Base-by-base conservation (phyloP, 2,797 vertebrate species). In the Gastrophryne carolinensis region DNA sequence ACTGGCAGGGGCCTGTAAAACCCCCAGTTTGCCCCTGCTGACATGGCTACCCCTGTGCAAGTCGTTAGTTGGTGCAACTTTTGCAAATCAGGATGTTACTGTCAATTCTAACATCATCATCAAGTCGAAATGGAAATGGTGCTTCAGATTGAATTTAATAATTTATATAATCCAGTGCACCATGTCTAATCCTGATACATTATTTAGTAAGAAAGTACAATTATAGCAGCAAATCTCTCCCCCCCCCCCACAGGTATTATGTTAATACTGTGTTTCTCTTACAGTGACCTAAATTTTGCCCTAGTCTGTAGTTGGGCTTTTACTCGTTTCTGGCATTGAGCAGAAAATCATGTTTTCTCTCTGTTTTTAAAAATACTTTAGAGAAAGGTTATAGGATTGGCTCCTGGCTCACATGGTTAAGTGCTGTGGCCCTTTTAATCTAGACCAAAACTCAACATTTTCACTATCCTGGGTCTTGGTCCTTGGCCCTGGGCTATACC, bases 141-240 rank as follows among this genome's bases (percentile, higher is more conserved):
- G 37, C 71, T 49, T 71, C 58, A 77, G 58, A 63, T 71, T 77
- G 47, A 34, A 9, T n/a, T 77, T 56, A 77, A 77, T 77, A 76
- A 76, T 76, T 76, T 30, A 76, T 76, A 29, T 70, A 23, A 56
- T 54, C 58, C 74, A 70, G 65, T 76, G 74, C 47, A 70, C 74
- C 74, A 63, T 69, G 27, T 70, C 66, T 76, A 76, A 76, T 76
- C 74, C 24, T 76, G 58, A 76, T 76, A 63, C n/a, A 76, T 76
- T 62, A 76, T 76, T 76, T 47, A 76, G 34, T 24, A 70, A 23
- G 39, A 56, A 11, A 54, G 49, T 62, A 76, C 66, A 76, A 76
- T 70, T 69, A 76, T 69, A 70, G 66, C 65, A 70, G 65, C 32
- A 54, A 76, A 76, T 69, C 74, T 54, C 56, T 69, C 53, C 49